Evolutionary conservation across 2,888 invertebrate genomes (phyloP), one percentile per base, ranked within the genome.

Genomic region (Brenthis daphne): DNA sequence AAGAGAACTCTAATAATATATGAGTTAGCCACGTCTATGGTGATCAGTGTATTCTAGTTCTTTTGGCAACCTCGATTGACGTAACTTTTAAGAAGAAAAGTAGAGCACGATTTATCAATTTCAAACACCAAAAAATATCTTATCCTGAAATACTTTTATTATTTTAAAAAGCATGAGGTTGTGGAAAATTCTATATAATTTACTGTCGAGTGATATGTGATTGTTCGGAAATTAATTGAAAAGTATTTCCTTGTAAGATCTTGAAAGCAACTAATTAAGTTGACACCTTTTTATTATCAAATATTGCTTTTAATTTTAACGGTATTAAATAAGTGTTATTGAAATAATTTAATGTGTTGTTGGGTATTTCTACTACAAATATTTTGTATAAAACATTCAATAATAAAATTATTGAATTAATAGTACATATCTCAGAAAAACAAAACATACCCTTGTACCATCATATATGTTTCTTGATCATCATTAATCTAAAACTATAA

Each of bases 1-100:
- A 91, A 88, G 86, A 83, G 81, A 86, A 83, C 84, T 87, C 87
- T 83, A 86, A 86, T 90, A 89, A 89, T 82, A 85, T 88, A 90
- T 90, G 87, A 85, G 85, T 81, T 85, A 82, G 83, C 82, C 81
- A 81, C 82, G 82, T 88, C 81, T 81, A 82, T 82, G 61, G 84
- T 82, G 84, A 84, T 82, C 79, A 80, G 81, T 86, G 83, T 83
- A 86, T 85, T 43, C 85, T 85, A 85, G 83, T 85, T 82, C 82
- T 88, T 80, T 83, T 79, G 80, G 80, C 77, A 76, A 76, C 77
- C 79, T 82, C 83, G 84, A 85, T 85, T 87, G 85, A 88, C 86
- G 84, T 82, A 83, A 84, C 80, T 51, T n/a, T 64, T 16, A 56
- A 61, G 61, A 57, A 63, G 50, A 63, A 43, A 55, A 68, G 16